Base-by-base conservation (phyloP, 2,797 vertebrate genomes). In the Acanthurus lineatus region DNA sequence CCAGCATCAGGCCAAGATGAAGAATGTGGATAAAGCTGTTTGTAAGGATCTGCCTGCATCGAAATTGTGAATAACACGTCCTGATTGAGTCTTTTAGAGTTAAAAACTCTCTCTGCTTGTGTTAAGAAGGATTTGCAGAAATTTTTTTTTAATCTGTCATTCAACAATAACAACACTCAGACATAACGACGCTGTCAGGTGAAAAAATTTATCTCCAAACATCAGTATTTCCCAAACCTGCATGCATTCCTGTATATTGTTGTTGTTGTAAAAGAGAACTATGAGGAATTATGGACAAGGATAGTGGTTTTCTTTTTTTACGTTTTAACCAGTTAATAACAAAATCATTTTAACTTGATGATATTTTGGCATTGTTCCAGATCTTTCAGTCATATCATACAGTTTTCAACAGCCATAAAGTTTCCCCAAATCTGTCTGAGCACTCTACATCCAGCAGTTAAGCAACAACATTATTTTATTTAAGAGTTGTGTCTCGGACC, bases 21-120 rank as follows among this genome's bases (percentile, higher is more conserved):
- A 84, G 85, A 88, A 92, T 92, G 89, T 78, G 86, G 92, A 93
- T 93, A 90, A 89, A 60, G 12, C 48, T 79, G 85, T 87, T 87
- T 87, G 68, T 62, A 64, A 52, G 35, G 65, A 83, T 78, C 66
- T 80, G 82, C 90, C 82, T 73, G 85, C 79, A 87, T 77, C 32
- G 56, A 60, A 60, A 79, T 76, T 9, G 57, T 74, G 88, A 83
- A 88, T 84, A 87, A 86, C 62, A 83, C 72, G 14, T 57, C 70
- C 51, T 74, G 71, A 62, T 35, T 10, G 63, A 75, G 73, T 71
- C 32, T 15, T 78, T 59, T 62, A 58, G 16, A 51, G 69, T 77
- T 67, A 32, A 62, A 48, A n/a, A 77, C 22, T 77, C 73, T 52
- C 62, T 77, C 60, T 63, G 77, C 77, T 70, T 83, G 77, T 86